These are phyloP conservation scores for Eudasyphora cyanicolor DNA, from an alignment of 2,888 invertebrate genomes.

Conservation along the genomic window DNA sequence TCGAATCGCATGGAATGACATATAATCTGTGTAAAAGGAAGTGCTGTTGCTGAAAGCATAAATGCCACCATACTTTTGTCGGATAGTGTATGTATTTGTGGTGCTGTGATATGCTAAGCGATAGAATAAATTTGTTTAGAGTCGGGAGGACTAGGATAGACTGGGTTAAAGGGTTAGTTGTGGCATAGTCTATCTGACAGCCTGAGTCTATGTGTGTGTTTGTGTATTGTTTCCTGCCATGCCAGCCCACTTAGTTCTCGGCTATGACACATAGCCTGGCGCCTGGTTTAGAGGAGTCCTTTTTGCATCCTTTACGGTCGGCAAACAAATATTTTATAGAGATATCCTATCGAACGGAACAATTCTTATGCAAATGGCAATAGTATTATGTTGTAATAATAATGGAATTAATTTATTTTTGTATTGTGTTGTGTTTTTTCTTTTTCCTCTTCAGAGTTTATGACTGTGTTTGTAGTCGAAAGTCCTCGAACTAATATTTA, in stretches of 20 bases:
- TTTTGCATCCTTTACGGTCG: neutral
- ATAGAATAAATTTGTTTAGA: conserved; percentile 6
- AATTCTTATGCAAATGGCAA: conserved; percentile 14
- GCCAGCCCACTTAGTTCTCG: too few species aligned
- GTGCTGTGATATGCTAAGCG: neutral
- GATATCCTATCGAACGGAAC: neutral
- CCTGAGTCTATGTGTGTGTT: too few species aligned
- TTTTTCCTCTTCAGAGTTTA: neutral
- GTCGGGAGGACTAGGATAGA: neutral
- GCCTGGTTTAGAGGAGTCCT: neutral
- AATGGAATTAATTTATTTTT: conserved; percentile 24
- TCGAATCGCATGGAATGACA: neutral
- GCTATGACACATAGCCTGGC: neutral
- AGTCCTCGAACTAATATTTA: neutral
- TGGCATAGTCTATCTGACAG: too few species aligned
- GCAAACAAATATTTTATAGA: conserved; percentile 24
- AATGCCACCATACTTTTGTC: neutral
- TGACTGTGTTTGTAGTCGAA: neutral
- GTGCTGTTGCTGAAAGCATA: neutral
- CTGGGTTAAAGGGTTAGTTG: neutral
- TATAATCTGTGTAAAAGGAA: too few species aligned
- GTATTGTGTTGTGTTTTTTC: neutral
- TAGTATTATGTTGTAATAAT: conserved; percentile 29
- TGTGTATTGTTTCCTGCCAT: too few species aligned
- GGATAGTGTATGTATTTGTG: neutral